Percentiles rank a stretch among this genome's conserved stretches.
phyloP scores from a whole-genome alignment of 2,888 invertebrate species.

The Hylaea fasciaria region DNA sequence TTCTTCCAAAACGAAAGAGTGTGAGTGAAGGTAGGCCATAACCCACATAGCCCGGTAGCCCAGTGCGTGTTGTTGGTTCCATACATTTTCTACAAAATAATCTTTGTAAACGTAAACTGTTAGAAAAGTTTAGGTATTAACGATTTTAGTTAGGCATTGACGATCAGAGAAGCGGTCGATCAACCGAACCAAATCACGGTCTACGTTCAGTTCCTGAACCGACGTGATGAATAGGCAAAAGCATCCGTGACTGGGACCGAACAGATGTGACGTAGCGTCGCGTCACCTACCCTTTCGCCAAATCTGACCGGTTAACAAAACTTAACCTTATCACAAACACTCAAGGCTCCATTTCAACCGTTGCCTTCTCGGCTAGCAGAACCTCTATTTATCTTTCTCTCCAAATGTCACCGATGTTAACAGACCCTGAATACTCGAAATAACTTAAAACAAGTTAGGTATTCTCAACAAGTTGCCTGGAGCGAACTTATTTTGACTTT shows the following conservation, averaged over 20 bases:
- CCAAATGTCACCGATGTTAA: constrained; percentile 9
- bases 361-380: no score
- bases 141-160: no score
- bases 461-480: neutral
- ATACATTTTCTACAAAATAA: no score
- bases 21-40: no score
- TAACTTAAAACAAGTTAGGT: constrained; percentile 19
- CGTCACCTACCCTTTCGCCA: neutral
- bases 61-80: no score
- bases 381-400: no score
- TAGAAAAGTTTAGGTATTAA: no score
- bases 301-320: neutral
- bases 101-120: no score
- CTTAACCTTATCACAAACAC: neutral
- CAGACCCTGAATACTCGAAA: constrained; percentile 23
- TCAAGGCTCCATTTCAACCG: no score
- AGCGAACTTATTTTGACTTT: constrained; percentile 13
- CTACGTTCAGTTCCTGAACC: neutral
- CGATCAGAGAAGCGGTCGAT: neutral
- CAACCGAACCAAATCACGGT: constrained; percentile 7
- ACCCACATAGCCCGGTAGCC: no score
- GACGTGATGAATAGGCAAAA: constrained; percentile 25
- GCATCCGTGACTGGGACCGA: constrained; percentile 8
- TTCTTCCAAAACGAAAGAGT: no score
- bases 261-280: neutral